Base-by-base conservation (phyloP, 2,113 vertebrate genomes). In the Tyto alba region DNA sequence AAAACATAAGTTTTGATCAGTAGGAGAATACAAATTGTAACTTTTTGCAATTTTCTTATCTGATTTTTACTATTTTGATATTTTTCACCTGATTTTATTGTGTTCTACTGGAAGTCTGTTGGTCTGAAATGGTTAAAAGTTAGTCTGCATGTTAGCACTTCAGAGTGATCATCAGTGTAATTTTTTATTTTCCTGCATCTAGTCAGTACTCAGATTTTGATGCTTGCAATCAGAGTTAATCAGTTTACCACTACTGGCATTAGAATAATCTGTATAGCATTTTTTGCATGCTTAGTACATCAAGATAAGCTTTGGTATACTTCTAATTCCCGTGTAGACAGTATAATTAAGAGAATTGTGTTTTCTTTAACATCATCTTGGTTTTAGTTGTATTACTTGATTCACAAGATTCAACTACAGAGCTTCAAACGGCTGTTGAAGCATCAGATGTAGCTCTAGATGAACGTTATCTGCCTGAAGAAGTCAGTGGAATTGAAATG, bases 371-470 rank as follows among this genome's bases (percentile, higher is more conserved):
- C 26, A 5, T 87, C 38, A 86, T 32, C 84, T 66, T 95, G 91
- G 16, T 84, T 97, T 47, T 71, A 99, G 99, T 99, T 52, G 98
- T 98, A 41, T 96, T 99, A 3, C 97, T 99, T 88, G 99, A 99
- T 90, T 99, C 99, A 32, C 96, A 99, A 96, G 99, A 99, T n/a
- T 99, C 98, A 69, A 75, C 97, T 29, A 68, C 88, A 60, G 98
- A 97, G 34, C 69, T 94, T 52, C 86, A 89, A 21, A 96, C 96
- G 29, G 68, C 63, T 19, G 5, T 85, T 89, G 86, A 92, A 88
- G 88, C 92, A 56, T 85, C 93, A 4, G 86, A 68, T 59, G 57
- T 43, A 88, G 95, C 90, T 93, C 50, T 53, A 36, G 17, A 34
- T 23, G 60, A 96, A 82, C 91, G 60, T 43, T 16, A 78, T 18